A percentile compares a stretch with the other conserved stretches of the same genome.
Evolutionary conservation across 2,888 invertebrate species (phyloP).

Genomic region (Zaprionus bogoriensis): DNA sequence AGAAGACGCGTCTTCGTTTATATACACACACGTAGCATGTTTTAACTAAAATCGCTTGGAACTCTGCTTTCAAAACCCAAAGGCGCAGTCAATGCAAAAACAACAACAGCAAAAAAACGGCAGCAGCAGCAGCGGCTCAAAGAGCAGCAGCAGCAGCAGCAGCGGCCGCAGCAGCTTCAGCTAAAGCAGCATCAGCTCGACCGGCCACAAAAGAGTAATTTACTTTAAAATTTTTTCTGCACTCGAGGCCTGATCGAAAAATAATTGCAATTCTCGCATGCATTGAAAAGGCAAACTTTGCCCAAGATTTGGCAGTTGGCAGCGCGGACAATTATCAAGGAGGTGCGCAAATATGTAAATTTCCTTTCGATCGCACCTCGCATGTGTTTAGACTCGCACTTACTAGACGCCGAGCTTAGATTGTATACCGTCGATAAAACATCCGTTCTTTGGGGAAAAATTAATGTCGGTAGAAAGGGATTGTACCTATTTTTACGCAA

Average conservation of each 20-base stretch:
- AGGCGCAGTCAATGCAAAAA: constrained; percentile 63
- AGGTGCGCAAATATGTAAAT: neutral
- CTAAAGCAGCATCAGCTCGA: constrained; percentile 14
- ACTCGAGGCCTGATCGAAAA: constrained; percentile 42
- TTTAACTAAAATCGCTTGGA: constrained; percentile 71
- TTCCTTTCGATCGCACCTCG: constrained; percentile 39
- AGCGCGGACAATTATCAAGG: neutral
- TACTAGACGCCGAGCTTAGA: too few relatives aligned
- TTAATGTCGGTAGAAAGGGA: too few relatives aligned
- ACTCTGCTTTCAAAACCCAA: constrained; percentile 69
- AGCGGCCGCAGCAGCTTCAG: neutral
- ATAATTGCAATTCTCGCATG: constrained; percentile 21
- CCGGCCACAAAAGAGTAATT: constrained; percentile 62
- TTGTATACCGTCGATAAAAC: too few relatives aligned
- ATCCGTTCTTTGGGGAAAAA: too few relatives aligned
- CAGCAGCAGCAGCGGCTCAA: constrained; percentile 7
- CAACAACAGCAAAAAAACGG: constrained; percentile 38
- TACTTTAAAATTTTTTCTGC: constrained; percentile 52
- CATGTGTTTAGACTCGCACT: too few relatives aligned
- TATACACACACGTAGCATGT: constrained; percentile 78
- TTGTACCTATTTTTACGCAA: too few relatives aligned
- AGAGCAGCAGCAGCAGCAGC: constrained; percentile 13
- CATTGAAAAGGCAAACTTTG: neutral
- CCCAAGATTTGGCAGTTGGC: neutral
- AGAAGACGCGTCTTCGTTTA: constrained; percentile 79